Base-by-base conservation (phyloP, 1,140 invertebrate species). In the Eupristina koningsbergeri region DNA sequence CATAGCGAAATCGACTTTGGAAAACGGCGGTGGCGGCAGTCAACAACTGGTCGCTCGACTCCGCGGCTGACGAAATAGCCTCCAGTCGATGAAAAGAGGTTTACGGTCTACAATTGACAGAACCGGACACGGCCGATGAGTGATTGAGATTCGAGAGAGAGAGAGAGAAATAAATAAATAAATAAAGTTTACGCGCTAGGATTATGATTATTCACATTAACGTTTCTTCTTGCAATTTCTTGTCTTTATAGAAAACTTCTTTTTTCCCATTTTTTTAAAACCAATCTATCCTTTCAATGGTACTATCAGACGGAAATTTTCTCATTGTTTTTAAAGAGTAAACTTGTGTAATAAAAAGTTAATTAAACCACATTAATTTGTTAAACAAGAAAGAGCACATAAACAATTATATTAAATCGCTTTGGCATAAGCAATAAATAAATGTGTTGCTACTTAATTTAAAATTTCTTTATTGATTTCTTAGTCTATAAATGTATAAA, bases 1-100 rank as follows among this genome's bases (percentile, higher is more conserved):
- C 36, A 29, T 41, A 79, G 77, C 77, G 61, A 79, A 79, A 79
- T 79, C 63, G 29, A 26, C 61, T 11, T 79, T 67, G 39, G 41
- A 29, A 67, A 64, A n/a, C 58, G 58, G 76, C 53, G 58, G n/a
- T n/a, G n/a, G n/a, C n/a, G n/a, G n/a, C n/a, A n/a, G n/a, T n/a
- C n/a, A n/a, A n/a, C n/a, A n/a, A 64, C 76, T 58, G 75, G 53
- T 34, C 34, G 34, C 50, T 77, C 53, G 34, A 34, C 31, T 22
- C 9, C 31, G 22, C 9, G n/a, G 29, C 63, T 67, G 45, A 80
- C 61, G 76, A 79, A 64, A 79, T 79, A 39, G 41, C 22, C 50
- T 17, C 22, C n/a, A 11, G 36, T 39, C 61, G 13, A 31, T 64
- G 78, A 69, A 80, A 80, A 50, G 53, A 78, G 76, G 53, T 64